A percentile compares a stretch with the other conserved stretches of the same genome.
Evolutionary conservation across 2,888 invertebrate genomes (phyloP).

Genomic region (Dicyrtomina minuta): DNA sequence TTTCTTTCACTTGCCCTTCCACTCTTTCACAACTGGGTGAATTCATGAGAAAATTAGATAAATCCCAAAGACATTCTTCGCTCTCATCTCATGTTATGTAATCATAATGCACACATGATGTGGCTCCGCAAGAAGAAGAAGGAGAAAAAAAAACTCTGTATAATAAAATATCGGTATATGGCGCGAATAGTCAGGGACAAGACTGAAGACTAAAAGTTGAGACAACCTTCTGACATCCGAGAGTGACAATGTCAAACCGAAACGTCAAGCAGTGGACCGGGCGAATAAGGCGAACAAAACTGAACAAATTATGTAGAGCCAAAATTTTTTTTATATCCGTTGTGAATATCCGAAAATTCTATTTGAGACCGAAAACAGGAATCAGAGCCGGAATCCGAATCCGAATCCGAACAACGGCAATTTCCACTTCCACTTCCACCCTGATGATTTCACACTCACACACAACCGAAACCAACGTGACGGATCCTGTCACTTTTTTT

Average conservation of each 20-base stretch:
- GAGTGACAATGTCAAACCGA: background rate
- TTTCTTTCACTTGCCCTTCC: background rate
- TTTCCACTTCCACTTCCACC: too few species aligned
- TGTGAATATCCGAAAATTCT: too few species aligned
- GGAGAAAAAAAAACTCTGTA: background rate
- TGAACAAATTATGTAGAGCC: too few species aligned
- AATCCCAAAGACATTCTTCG: constrained; percentile 15
- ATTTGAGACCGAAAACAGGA: too few species aligned
- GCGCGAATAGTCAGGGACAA: background rate
- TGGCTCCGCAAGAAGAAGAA: background rate
- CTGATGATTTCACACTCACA: constrained; percentile 1
- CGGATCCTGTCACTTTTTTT: background rate
- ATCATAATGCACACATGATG: constrained; percentile 16
- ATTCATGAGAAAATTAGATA: constrained; percentile 22
- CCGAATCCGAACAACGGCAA: constrained; percentile 7
- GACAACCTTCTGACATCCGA: background rate
- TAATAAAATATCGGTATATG: background rate
- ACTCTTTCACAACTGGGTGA: constrained; percentile 11
- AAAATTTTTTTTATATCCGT: too few species aligned
- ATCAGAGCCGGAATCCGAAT: too few species aligned
- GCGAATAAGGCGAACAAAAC: too few species aligned
- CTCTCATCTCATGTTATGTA: constrained; percentile 14
- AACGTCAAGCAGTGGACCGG: too few species aligned
- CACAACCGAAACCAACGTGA: background rate
- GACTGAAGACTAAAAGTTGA: background rate